Base-by-base conservation (phyloP, 2,888 invertebrate genomes). In the Macrosiphum euphorbiae region DNA sequence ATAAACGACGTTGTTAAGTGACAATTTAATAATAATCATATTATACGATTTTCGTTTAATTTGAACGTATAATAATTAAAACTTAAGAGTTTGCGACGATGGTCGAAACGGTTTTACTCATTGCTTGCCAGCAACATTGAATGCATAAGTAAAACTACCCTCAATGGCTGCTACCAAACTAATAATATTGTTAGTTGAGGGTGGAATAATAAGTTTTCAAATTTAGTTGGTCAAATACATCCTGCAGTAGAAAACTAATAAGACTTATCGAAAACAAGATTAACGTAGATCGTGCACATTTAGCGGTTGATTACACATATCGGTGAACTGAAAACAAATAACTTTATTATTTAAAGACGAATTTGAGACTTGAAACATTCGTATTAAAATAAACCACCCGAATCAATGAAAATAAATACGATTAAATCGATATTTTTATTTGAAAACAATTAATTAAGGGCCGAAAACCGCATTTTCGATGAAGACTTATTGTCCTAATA, bases 201-300 rank as follows among this genome's bases (percentile, higher is more conserved):
- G 20, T 35, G 78, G 78, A 78, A 78, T 78, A 78, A 78, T 41
- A 78, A 78, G 78, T 78, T 78, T 35, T 78, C 35, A 35, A 78
- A 35, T 78, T 8, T 35, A 87, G 88, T 90, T 94, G 94, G 78
- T 41, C 78, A 78, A 78, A 78, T 20, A 78, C 8, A 35, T 35
- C 8, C 20, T 35, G 20, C 78, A 20, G 35, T 78, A 41, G 78
- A 20, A 78, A 78, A 78, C 78, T 28, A 20, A 41, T 78, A 41
- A 35, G 20, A 78, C 8, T 35, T 20, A 78, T 8, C 35, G 20
- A 35, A 35, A 78, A 78, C 35, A 20, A 20, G 35, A 78, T 78
- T 8, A 20, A 20, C 35, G 35, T 20, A 35, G 20, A 35, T 20
- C 78, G 20, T 41, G 2, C 0, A 78, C 78, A 78, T 78, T 78